phyloP scores from a whole-genome alignment of 1,140 invertebrate genomes.

The Heterodera schachtii region DNA sequence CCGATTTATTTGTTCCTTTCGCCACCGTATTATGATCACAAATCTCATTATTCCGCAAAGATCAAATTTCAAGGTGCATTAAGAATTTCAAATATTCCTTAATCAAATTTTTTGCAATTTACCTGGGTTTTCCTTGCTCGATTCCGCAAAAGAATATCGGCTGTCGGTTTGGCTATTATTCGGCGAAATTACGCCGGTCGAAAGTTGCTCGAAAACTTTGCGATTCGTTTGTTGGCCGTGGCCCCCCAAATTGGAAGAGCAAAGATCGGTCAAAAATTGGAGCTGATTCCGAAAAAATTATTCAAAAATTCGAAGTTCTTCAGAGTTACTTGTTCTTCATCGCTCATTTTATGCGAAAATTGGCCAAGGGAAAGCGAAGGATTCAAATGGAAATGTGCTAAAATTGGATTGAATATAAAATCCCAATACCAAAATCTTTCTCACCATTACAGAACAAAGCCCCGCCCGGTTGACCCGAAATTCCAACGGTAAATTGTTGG shows the following conservation, averaged over 20 bases:
- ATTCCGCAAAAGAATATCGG: neutral
- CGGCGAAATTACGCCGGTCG: neutral
- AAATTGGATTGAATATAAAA: neutral
- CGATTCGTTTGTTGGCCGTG: neutral
- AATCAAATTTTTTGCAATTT: neutral
- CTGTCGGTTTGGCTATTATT: neutral
- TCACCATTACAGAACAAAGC: conserved; percentile 20
- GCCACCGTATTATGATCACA: neutral
- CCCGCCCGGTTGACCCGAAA: neutral
- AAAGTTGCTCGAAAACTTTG: conserved; percentile 12
- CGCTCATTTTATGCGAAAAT: neutral
- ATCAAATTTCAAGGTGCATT: neutral
- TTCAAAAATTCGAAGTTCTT: neutral
- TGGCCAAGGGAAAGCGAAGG: neutral
- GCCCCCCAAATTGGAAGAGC: conserved; percentile 1
- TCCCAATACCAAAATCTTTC: neutral
- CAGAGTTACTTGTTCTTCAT: neutral
- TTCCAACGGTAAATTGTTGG: conserved; percentile 15
- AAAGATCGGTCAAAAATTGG: conserved; percentile 12
- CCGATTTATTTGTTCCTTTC: no score
- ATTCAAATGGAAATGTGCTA: conserved; percentile 28
- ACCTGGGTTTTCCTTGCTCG: neutral
- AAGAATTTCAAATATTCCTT: neutral
- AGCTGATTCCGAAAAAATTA: neutral
- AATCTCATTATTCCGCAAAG: neutral